Evolutionary conservation across 1,140 invertebrate genomes (phyloP), one percentile per base, ranked within the genome.

Genomic region (Anastrepha ludens): DNA sequence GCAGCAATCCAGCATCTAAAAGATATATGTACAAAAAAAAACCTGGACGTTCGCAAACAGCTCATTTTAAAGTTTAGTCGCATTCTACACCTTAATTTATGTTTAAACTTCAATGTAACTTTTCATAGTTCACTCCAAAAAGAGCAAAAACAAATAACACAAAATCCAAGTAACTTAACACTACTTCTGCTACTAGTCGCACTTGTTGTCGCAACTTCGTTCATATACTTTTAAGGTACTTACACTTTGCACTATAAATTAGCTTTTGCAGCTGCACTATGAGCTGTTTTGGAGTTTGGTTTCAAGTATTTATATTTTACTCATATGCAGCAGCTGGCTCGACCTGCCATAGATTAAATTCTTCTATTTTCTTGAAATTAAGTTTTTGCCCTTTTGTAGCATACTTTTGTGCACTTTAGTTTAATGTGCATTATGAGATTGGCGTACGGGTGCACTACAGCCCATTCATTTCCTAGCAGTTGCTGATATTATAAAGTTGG

Each of bases 361-460:
- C 13, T 29, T 55, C 20, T n/a, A 81, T 44, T 81, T 81, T 81
- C 47, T 29, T n/a, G 2, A 81, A 58, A 58, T 20, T 20, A 81
- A 81, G n/a, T 81, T 81, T 81, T 15, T 13, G 55, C 15, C 3
- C 11, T 55, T 81, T 81, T 81, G 55, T 81, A 81, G 74, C 74
- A 81, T 81, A 81, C 44, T 55, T 81, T n/a, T n/a, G 41, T 50
- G 47, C 74, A 81, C 47, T 41, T 62, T 5, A 8, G n/a, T 62
- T 17, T 9, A 17, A 17, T 81, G 47, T 74, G 70, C 70, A 2
- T 74, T 47, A 17, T 67, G 6, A 50, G 70, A 17, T 47, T 7
- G 39, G 70, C 0, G 15, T 5, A 47, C 17, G 70, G 15, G 41
- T n/a, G 41, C 1, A 17, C 5, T 62, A 17, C n/a, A n/a, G 50